Evolutionary conservation across 2,888 invertebrate genomes (phyloP).

Genomic region (Lasioglossum malachurum): DNA sequence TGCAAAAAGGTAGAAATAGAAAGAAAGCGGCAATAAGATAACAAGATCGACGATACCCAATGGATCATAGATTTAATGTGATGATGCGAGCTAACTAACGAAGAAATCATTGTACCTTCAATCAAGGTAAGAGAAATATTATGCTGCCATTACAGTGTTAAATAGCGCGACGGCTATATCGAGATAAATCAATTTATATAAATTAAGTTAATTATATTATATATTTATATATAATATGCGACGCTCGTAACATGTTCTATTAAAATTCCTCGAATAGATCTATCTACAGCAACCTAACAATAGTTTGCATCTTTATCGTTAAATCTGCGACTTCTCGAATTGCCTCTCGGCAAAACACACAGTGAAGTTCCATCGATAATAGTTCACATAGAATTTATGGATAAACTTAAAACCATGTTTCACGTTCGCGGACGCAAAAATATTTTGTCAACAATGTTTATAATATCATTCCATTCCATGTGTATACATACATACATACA

Average conservation of each 20-base stretch:
- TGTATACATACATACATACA: slow-evolving; percentile 60
- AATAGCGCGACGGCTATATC: slow-evolving; percentile 66
- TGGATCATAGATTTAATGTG: slow-evolving; percentile 56
- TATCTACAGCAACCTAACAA: slow-evolving; percentile 73
- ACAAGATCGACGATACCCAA: slow-evolving; percentile 34
- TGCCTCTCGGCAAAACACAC: slow-evolving; percentile 71
- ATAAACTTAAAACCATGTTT: slow-evolving; percentile 76
- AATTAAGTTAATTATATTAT: slow-evolving; percentile 70
- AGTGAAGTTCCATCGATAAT: slow-evolving; percentile 71
- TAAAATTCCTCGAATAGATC: slow-evolving; percentile 71
- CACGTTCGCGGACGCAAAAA: slow-evolving; percentile 80
- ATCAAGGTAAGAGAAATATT: slow-evolving; percentile 66
- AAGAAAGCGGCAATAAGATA: slow-evolving; percentile 45
- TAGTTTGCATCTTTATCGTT: slow-evolving; percentile 67
- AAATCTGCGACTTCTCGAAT: slow-evolving; percentile 64
- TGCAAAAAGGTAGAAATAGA: slow-evolving; percentile 38
- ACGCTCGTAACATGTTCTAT: slow-evolving; percentile 68
- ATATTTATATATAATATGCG: slow-evolving; percentile 45
- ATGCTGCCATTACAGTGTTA: slow-evolving; percentile 68
- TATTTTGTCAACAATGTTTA: slow-evolving; percentile 82
- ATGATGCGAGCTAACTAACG: slow-evolving; percentile 65
- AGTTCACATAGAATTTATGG: slow-evolving; percentile 76
- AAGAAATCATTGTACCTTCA: slow-evolving; percentile 49
- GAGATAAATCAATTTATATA: slow-evolving; percentile 68
- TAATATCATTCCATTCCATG: slow-evolving; percentile 81